These are phyloP conservation scores for Heteronetta atricapilla DNA, from an alignment of 2,113 vertebrate species.

Conservation along the genomic window DNA sequence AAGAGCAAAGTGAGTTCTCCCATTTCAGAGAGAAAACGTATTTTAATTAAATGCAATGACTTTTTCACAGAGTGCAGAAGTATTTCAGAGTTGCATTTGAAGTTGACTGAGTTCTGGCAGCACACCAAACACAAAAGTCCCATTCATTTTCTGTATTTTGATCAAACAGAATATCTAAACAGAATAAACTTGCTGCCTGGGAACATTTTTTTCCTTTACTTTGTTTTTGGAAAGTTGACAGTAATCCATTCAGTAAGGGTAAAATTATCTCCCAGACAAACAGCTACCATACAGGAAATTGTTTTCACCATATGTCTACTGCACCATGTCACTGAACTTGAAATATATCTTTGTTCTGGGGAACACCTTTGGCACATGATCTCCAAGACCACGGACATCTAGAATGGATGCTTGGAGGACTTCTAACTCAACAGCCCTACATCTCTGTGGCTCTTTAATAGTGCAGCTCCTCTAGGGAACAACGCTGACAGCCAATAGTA, in stretches of 20 bases:
- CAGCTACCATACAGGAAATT: slow-evolving; percentile 6
- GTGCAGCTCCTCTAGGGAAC: background rate
- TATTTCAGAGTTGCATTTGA: slow-evolving; percentile 50
- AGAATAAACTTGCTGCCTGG: slow-evolving; percentile 35
- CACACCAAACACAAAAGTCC: background rate
- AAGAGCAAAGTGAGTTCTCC: slow-evolving; percentile 23
- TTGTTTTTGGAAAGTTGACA: slow-evolving; percentile 34
- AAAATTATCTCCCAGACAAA: background rate
- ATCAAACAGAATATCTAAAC: slow-evolving; percentile 36
- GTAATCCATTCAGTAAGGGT: slow-evolving; percentile 17
- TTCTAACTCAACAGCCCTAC: background rate
- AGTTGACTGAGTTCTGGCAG: slow-evolving; percentile 52
- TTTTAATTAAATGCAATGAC: slow-evolving; percentile 21
- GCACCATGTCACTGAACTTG: background rate
- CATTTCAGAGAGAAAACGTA: slow-evolving; percentile 32
- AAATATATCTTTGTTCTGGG: background rate
- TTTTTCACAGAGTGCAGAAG: slow-evolving; percentile 5
- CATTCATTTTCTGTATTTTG: slow-evolving; percentile 54
- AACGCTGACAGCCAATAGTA: background rate
- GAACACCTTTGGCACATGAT: background rate
- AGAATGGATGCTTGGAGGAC: background rate
- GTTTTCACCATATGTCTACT: background rate
- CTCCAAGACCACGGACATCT: background rate
- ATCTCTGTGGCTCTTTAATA: background rate
- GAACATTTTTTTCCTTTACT: background rate